Percentiles rank a stretch among this genome's conserved stretches.
Conservation (phyloP, 2,888 invertebrate species). For the Rhogogaster chlorosoma region DNA sequence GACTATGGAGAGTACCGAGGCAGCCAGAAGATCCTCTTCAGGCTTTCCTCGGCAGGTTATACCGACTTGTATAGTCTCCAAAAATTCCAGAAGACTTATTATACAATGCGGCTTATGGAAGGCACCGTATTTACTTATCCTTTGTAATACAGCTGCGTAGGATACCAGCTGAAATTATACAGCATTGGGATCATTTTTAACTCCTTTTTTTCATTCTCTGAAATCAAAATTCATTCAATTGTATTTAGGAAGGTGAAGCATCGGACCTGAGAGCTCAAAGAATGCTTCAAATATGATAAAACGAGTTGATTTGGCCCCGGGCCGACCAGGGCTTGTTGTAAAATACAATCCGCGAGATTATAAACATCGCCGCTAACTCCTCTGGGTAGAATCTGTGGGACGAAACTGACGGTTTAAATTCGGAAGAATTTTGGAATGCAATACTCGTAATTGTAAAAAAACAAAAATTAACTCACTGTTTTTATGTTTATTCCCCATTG, state of each 20-base stretch:
- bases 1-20: conserved; percentile 89
- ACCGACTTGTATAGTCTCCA: conserved; percentile 85
- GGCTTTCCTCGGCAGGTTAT: conserved; percentile 89
- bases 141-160: conserved; percentile 92
- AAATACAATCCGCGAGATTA: conserved; percentile 94
- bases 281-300: conserved; percentile 95
- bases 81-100: conserved; percentile 90
- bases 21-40: conserved; percentile 92
- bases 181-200: not conserved
- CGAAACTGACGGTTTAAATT: not conserved
- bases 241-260: not conserved
- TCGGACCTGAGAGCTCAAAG: conserved; percentile 89
- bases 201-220: not conserved
- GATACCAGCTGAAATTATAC: conserved; percentile 84
- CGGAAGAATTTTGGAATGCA: not conserved
- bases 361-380: conserved; percentile 97
- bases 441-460: not conserved
- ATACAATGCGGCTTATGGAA: conserved; percentile 94
- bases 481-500: conserved; percentile 98
- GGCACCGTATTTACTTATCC: conserved; percentile 93
- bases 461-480: conserved; percentile 83
- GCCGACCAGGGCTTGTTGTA: conserved; percentile 96
- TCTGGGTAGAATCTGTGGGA: conserved; percentile 84
- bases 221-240: not conserved
- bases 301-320: conserved; percentile 95